Evolutionary conservation across 2,888 invertebrate genomes (phyloP), one percentile per base, ranked within the genome.

Genomic region (Anticlea derivata): DNA sequence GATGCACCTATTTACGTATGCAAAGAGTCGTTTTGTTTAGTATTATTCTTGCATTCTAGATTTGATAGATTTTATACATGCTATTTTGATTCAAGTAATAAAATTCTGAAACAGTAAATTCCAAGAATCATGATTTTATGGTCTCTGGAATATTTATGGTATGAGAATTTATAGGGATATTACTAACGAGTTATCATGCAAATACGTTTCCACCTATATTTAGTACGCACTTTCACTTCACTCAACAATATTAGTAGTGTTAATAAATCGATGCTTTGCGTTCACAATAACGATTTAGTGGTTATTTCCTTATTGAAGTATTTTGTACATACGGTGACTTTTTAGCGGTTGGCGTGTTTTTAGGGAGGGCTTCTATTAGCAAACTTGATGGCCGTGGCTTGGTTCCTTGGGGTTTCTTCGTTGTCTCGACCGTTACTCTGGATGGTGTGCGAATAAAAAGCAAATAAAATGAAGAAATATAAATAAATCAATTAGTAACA

Each of bases 381-480:
- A 62, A 51, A 44, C 73, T 75, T 58, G 75, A 61, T 33, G 68
- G 58, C 55, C 74, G 70, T 30, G 72, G 61, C 68, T 77, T 81
- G 62, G 59, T 69, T 63, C 65, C 65, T 49, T 66, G 70, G 22
- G 71, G 60, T 65, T 72, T 84, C 79, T 77, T 86, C 73, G 70
- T 50, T 48, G 79, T 67, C 73, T 86, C 87, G 13, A 81, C 75
- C 61, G 74, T 69, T 60, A 63, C 65, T 84, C 88, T 88, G 80
- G 54, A 74, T 77, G 66, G 69, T 70, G 80, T 82, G 80, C 75
- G 60, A 55, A 68, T 53, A 50, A 49, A 48, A 57, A 53, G 56
- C 58, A 55, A 50, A 52, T 47, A 49, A 50, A 50, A 52, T 20
- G 35, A 48, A 29, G 27, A 41, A n/a, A n/a, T n/a, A 38, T 10